These are phyloP conservation scores for Brachionus asplanchnoidis DNA, from an alignment of 1,140 invertebrate genomes.

Conservation along the genomic window DNA sequence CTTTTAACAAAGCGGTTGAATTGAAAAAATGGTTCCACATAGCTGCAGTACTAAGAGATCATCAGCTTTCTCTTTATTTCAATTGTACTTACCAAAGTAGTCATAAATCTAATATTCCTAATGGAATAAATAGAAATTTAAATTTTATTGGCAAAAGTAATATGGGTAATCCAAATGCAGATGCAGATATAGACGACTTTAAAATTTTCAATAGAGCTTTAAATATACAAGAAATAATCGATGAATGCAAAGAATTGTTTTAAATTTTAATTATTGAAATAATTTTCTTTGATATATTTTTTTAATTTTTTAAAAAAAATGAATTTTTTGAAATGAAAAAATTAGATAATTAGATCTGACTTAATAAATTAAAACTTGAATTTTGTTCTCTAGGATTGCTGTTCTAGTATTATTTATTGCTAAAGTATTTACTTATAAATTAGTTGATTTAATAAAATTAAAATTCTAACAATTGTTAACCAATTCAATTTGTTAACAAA, in stretches of 20 bases:
- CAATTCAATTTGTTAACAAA: too few relatives aligned
- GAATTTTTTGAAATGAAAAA: too few relatives aligned
- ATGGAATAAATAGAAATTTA: not conserved
- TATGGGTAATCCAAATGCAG: not conserved
- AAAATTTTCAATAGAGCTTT: conserved; percentile 9
- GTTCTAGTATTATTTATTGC: too few relatives aligned
- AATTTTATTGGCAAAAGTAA: conserved; percentile 16
- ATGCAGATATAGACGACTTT: conserved; percentile 8
- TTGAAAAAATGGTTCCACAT: not conserved
- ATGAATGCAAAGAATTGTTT: not conserved
- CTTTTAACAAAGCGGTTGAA: not conserved
- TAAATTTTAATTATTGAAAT: not conserved
- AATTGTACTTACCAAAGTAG: not conserved
- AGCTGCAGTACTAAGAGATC: not conserved
- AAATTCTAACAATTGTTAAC: too few relatives aligned
- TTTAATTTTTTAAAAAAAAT: not conserved
- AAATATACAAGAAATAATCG: not conserved
- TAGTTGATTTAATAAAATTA: too few relatives aligned
- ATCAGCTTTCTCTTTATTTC: conserved; percentile 16
- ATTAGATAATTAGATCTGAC: too few relatives aligned
- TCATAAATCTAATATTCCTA: not conserved
- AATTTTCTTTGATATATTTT: not conserved
- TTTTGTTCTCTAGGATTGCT: too few relatives aligned
- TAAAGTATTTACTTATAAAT: too few relatives aligned
- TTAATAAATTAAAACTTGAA: too few relatives aligned